Conservation (phyloP, 2,888 invertebrate genomes). For the Metallyticus violacea region DNA sequence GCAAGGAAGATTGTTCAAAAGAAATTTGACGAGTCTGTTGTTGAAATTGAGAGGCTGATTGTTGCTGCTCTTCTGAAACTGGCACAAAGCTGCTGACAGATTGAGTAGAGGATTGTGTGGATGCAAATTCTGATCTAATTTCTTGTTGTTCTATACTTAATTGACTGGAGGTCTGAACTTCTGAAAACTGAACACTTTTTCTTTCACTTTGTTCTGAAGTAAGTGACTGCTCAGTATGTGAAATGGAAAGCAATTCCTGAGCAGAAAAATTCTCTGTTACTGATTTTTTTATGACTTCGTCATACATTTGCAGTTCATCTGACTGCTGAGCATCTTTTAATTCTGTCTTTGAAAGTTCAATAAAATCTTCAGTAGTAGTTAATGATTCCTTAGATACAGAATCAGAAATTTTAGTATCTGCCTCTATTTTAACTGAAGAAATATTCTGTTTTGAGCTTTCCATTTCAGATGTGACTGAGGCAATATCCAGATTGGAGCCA, state of each 20-base stretch:
- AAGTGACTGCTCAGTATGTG: background rate
- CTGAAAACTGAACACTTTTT: background rate
- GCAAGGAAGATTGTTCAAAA: background rate
- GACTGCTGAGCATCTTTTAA: background rate
- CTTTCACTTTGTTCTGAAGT: background rate
- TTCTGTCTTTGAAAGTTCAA: background rate
- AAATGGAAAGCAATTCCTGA: no score
- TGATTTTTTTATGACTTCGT: background rate
- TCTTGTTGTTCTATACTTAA: background rate
- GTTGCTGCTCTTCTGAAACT: conserved; percentile 3
- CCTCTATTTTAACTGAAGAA: background rate
- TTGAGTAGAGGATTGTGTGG: background rate
- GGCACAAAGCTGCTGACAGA: conserved; percentile 1
- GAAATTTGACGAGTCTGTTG: conserved; percentile 3
- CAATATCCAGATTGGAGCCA: background rate
- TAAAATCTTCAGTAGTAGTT: background rate
- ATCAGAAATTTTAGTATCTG: background rate
- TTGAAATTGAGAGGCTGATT: background rate
- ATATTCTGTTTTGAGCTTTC: background rate
- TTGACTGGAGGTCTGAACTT: background rate
- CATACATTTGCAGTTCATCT: background rate
- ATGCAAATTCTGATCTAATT: background rate
- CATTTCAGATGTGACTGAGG: background rate
- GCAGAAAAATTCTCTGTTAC: background rate
- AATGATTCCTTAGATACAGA: background rate